A percentile compares a stretch with the other conserved stretches of the same genome.
Conservation (phyloP, 2,888 invertebrate genomes). For the Drosophila koepferae region DNA sequence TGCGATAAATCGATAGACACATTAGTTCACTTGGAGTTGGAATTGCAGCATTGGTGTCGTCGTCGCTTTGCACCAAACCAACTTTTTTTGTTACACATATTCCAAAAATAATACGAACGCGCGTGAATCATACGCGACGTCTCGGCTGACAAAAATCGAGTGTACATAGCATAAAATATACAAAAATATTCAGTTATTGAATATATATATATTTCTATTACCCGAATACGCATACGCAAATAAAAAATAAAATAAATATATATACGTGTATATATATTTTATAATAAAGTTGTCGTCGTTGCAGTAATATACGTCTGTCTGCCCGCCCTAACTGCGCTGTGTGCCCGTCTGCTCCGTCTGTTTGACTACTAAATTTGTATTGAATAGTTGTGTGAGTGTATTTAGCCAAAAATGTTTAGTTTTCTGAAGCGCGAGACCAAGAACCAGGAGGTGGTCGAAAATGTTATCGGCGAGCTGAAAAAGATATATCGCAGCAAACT, state of each 20-base stretch:
- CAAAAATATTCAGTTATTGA: constrained; percentile 28
- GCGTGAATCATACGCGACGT: constrained; percentile 70
- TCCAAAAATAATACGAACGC: constrained; percentile 76
- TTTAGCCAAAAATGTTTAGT: constrained; percentile 90
- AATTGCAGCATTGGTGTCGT: constrained; percentile 57
- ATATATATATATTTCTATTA: constrained; percentile 34
- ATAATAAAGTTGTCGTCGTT: constrained; percentile 24
- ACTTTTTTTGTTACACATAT: constrained; percentile 50
- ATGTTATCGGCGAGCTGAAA: constrained; percentile 97
- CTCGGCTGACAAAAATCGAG: constrained; percentile 51
- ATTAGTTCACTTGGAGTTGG: constrained; percentile 44
- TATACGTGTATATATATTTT: constrained; percentile 5
- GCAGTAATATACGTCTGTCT: constrained; percentile 30
- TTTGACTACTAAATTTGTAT: constrained; percentile 45
- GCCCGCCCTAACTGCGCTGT: not conserved
- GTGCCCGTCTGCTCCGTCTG: not conserved
- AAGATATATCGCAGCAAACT: constrained; percentile 96
- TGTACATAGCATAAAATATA: constrained; percentile 55
- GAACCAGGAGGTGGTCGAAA: constrained; percentile 91
- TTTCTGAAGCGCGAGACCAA: constrained; percentile 91
- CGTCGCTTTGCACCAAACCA: constrained; percentile 40
- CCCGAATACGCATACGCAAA: constrained; percentile 39
- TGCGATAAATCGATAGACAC: constrained; percentile 35
- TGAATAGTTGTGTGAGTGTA: constrained; percentile 51
- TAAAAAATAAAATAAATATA: constrained; percentile 19